Conservation (phyloP, 2,888 invertebrate genomes). For the Drosophila quinaria region DNA sequence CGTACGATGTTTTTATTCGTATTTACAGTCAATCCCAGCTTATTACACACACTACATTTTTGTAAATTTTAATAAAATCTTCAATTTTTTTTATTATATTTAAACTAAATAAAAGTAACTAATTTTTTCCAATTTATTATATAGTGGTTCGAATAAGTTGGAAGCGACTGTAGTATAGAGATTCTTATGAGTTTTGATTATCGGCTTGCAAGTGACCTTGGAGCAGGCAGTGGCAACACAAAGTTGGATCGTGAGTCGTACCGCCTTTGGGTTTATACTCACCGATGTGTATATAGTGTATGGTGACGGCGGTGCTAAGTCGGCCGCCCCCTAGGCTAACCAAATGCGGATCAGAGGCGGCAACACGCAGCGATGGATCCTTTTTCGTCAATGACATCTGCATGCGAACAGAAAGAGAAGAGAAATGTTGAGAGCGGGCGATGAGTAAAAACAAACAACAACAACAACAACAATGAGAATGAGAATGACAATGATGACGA, state of each 20-base stretch:
- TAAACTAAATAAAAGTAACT: too few species aligned
- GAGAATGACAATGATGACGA: slow-evolving; percentile 12
- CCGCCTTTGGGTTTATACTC: slow-evolving; percentile 58
- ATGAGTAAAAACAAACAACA: slow-evolving; percentile 14
- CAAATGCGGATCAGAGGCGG: slow-evolving; percentile 94
- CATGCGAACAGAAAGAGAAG: slow-evolving; percentile 42
- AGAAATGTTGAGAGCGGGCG: slow-evolving; percentile 21
- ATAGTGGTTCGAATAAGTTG: neutral
- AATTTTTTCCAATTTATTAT: too few species aligned
- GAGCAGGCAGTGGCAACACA: neutral
- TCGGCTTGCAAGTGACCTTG: slow-evolving; percentile 73
- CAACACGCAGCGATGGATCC: slow-evolving; percentile 87
- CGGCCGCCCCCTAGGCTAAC: slow-evolving; percentile 96
- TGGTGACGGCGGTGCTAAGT: slow-evolving; percentile 95
- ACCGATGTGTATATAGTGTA: slow-evolving; percentile 96
- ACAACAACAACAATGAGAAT: slow-evolving; percentile 5
- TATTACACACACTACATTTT: neutral
- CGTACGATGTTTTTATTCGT: slow-evolving; percentile 11
- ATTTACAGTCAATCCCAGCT: neutral
- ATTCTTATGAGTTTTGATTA: slow-evolving; percentile 37
- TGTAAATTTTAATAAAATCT: too few species aligned
- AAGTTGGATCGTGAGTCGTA: neutral
- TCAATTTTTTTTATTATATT: neutral
- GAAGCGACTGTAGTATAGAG: neutral
- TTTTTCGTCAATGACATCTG: slow-evolving; percentile 86